phyloP scores from a whole-genome alignment of 2,888 invertebrate species.

The Timema podura region DNA sequence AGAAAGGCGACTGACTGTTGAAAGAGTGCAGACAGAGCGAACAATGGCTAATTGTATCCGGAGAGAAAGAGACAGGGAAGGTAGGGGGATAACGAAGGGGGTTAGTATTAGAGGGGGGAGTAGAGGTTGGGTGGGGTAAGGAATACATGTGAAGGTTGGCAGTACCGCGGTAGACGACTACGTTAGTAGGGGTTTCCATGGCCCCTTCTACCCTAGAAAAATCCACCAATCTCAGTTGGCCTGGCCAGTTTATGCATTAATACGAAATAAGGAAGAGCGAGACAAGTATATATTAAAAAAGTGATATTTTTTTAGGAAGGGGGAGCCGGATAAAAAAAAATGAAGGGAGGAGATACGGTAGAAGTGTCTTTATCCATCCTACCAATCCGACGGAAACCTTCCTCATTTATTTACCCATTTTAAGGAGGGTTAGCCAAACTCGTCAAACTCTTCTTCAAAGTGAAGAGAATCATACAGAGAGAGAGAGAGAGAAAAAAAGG shows the following conservation, averaged over 20 bases:
- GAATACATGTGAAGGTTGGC: not conserved
- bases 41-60: conserved; percentile 28
- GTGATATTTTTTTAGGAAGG: no score
- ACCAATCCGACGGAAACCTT: conserved; percentile 11
- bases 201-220: conserved; percentile 20
- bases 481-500: no score
- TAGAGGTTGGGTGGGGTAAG: not conserved
- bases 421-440: no score
- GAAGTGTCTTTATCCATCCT: conserved; percentile 12
- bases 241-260: conserved; percentile 21
- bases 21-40: conserved; percentile 13
- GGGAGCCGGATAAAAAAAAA: not conserved
- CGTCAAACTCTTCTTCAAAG: no score
- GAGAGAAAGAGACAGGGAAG: conserved; percentile 5
- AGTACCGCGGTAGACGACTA: not conserved
- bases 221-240: conserved; percentile 24
- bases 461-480: no score
- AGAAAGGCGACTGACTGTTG: not conserved
- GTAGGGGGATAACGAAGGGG: conserved; percentile 5
- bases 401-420: not conserved
- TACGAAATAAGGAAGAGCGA: not conserved
- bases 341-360: conserved; percentile 1
- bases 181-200: conserved; percentile 15
- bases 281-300: not conserved
- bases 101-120: not conserved